Conservation (phyloP, 2,888 invertebrate genomes). For the Euclidia mi region DNA sequence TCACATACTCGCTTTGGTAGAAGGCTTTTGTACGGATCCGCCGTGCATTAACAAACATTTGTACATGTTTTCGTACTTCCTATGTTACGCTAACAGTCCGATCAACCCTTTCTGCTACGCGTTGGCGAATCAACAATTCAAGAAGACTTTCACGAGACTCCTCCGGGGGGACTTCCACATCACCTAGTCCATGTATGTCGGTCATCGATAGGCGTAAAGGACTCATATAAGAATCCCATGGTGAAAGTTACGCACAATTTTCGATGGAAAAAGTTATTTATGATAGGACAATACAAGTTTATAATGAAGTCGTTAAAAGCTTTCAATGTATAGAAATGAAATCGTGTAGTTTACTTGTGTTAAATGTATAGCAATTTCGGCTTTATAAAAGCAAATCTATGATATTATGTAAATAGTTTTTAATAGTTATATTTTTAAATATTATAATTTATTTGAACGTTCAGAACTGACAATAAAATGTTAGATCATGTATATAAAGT, state of each 20-base stretch:
- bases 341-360: slow-evolving; percentile 67
- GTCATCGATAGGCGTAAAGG: slow-evolving; percentile 73
- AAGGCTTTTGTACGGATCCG: slow-evolving; percentile 97
- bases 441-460: slow-evolving; percentile 74
- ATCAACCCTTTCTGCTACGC: slow-evolving; percentile 99
- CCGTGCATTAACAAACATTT: slow-evolving; percentile 97
- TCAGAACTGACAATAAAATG: slow-evolving; percentile 89
- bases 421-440: slow-evolving; percentile 60
- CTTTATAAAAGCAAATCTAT: slow-evolving; percentile 67
- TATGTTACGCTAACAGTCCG: slow-evolving; percentile 99
- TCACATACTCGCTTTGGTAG: slow-evolving; percentile 98
- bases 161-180: slow-evolving; percentile 98
- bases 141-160: slow-evolving; percentile 99
- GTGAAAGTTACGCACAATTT: slow-evolving; percentile 71
- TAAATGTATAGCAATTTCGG: slow-evolving; percentile 65
- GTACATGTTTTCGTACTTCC: slow-evolving; percentile 98
- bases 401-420: slow-evolving; percentile 64
- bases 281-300: slow-evolving; percentile 80
- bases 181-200: slow-evolving; percentile 92
- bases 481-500: slow-evolving; percentile 75
- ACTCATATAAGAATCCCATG: slow-evolving; percentile 55
- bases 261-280: slow-evolving; percentile 62
- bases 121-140: slow-evolving; percentile 99
- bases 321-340: slow-evolving; percentile 81
- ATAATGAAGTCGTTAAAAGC: slow-evolving; percentile 68